Conservation (phyloP, 2,113 vertebrate genomes). For the Oenanthe melanoleuca region DNA sequence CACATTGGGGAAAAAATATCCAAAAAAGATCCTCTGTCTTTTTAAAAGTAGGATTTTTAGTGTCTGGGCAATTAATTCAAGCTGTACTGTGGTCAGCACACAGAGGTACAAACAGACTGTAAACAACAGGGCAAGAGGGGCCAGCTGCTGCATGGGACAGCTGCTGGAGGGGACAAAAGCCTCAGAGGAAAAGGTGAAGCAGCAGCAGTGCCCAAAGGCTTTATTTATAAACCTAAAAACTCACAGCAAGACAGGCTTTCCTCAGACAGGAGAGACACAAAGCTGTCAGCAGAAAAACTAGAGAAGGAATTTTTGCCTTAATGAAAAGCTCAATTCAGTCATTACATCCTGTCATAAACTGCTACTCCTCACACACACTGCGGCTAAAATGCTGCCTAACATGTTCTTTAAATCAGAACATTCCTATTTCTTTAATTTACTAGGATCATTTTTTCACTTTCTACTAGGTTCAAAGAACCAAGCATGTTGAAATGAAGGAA, state of each 20-base stretch:
- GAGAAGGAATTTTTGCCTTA: not conserved
- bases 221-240: not conserved
- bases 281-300: not conserved
- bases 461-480: not conserved
- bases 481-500: not conserved
- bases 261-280: not conserved
- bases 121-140: not conserved
- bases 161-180: fast-evolving
- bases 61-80: not conserved
- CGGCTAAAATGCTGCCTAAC: not conserved
- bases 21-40: not conserved
- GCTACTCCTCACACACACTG: not conserved
- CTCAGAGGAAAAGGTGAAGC: not conserved
- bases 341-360: not conserved
- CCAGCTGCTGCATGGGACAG: fast-evolving
- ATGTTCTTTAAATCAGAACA: not conserved
- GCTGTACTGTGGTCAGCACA: not conserved
- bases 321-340: not conserved
- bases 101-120: not conserved
- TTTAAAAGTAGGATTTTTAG: not conserved
- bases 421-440: not conserved
- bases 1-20: not conserved
- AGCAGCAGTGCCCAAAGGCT: not conserved
- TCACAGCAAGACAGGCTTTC: not conserved
- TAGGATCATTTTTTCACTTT: not conserved